Percentiles rank a stretch among this genome's conserved stretches.
Evolutionary conservation across 2,888 invertebrate species (phyloP).

Genomic region (Leptopilina syphax): DNA sequence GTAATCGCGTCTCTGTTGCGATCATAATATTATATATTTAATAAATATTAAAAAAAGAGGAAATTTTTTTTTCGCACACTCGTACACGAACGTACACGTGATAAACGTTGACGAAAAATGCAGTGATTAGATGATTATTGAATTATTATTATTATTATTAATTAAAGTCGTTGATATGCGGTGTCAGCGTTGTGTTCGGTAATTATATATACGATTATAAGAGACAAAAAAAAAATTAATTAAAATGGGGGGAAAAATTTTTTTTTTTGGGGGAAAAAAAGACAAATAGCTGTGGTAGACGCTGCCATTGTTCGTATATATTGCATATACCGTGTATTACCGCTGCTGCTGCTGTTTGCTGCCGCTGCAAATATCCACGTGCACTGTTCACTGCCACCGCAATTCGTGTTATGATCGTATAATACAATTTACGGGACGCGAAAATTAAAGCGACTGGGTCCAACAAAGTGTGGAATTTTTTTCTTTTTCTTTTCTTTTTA

Average conservation of each 20-base stretch:
- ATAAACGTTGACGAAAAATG: slow-evolving; percentile 43
- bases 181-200: slow-evolving; percentile 46
- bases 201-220: slow-evolving; percentile 40
- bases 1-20: slow-evolving; percentile 51
- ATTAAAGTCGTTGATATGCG: slow-evolving; percentile 44
- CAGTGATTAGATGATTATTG: slow-evolving; percentile 34
- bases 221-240: slow-evolving; percentile 45
- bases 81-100: slow-evolving; percentile 55
- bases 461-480: slow-evolving; percentile 58
- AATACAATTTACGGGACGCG: slow-evolving; percentile 66
- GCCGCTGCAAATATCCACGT: slow-evolving; percentile 74
- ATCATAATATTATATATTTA: slow-evolving; percentile 38
- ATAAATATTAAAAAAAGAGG: slow-evolving; percentile 2
- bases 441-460: slow-evolving; percentile 59
- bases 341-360: slow-evolving; percentile 68
- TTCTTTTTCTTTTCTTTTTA: slow-evolving; percentile 36
- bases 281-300: slow-evolving; percentile 72
- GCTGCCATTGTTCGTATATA: slow-evolving; percentile 72
- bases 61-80: slow-evolving; percentile 50
- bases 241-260: neutral
- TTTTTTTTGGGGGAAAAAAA: slow-evolving; percentile 42
- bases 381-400: slow-evolving; percentile 77
- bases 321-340: slow-evolving; percentile 68
- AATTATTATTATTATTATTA: no score
- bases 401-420: slow-evolving; percentile 75